Conservation (phyloP, 2,113 vertebrate species). For the Zosterops hypoxanthus region DNA sequence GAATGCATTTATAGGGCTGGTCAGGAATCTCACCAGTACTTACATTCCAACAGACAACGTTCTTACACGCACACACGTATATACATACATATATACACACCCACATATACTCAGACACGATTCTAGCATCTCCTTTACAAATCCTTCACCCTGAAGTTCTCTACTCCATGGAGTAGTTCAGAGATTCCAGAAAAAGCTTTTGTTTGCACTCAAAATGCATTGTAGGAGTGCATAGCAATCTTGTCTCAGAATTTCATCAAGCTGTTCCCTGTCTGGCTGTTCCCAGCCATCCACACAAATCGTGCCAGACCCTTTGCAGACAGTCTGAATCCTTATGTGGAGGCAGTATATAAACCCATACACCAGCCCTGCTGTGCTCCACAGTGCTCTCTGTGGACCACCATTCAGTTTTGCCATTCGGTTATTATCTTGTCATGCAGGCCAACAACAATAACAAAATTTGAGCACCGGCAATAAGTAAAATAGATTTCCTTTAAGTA, state of each 20-base stretch:
- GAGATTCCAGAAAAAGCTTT: not conserved
- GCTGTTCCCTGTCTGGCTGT: too few relatives aligned
- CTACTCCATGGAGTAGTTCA: not conserved
- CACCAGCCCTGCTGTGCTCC: not conserved
- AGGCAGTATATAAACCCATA: not conserved
- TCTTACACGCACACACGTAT: not conserved
- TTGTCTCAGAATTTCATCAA: not conserved
- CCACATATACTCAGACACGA: not conserved
- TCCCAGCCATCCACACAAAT: not conserved
- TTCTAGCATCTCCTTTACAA: not conserved
- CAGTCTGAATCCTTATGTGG: not conserved
- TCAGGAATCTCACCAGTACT: not conserved
- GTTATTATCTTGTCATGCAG: not conserved
- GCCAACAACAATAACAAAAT: not conserved
- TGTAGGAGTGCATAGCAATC: not conserved
- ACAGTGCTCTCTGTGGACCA: not conserved
- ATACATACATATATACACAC: fast-evolving
- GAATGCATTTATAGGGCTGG: not conserved
- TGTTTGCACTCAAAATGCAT: not conserved
- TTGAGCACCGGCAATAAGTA: not conserved
- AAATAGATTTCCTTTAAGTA: not conserved
- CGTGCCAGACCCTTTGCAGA: not conserved
- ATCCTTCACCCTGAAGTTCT: not conserved
- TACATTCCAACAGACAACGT: not conserved
- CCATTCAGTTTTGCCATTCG: not conserved